These are phyloP conservation scores for Epirrita christyi DNA, from an alignment of 2,888 invertebrate genomes.

Conservation along the genomic window DNA sequence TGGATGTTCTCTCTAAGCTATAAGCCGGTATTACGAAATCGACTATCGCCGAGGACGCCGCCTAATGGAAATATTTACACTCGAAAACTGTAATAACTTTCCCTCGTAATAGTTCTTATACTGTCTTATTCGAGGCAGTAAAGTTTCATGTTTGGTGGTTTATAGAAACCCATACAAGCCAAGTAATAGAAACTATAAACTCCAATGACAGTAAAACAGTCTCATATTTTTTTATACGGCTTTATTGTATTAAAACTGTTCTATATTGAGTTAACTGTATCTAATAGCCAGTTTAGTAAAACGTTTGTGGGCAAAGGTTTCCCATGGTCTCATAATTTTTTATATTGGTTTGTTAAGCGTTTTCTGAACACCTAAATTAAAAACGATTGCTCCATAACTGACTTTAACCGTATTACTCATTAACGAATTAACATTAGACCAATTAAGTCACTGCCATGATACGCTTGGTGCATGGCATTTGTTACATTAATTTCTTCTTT, in stretches of 20 bases:
- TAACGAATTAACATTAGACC: too few relatives aligned
- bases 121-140: slow-evolving; percentile 14
- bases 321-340: neutral
- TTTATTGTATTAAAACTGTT: neutral
- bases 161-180: neutral
- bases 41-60: slow-evolving; percentile 43
- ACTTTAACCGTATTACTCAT: too few relatives aligned
- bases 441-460: too few relatives aligned
- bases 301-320: too few relatives aligned
- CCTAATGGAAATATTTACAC: slow-evolving; percentile 40
- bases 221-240: neutral
- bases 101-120: slow-evolving; percentile 29
- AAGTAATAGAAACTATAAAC: neutral
- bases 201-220: slow-evolving; percentile 1
- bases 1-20: slow-evolving; percentile 5
- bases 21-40: slow-evolving; percentile 48
- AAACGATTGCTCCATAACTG: too few relatives aligned
- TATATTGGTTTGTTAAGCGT: too few relatives aligned
- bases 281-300: neutral
- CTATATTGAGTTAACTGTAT: neutral
- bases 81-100: slow-evolving; percentile 35
- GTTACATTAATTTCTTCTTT: too few relatives aligned
- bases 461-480: too few relatives aligned
- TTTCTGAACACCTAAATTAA: too few relatives aligned
- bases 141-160: slow-evolving; percentile 18